A percentile compares a stretch with the other conserved stretches of the same genome.
Evolutionary conservation across 1,140 invertebrate species (phyloP).

Genomic region (Rhopalosiphum maidis): DNA sequence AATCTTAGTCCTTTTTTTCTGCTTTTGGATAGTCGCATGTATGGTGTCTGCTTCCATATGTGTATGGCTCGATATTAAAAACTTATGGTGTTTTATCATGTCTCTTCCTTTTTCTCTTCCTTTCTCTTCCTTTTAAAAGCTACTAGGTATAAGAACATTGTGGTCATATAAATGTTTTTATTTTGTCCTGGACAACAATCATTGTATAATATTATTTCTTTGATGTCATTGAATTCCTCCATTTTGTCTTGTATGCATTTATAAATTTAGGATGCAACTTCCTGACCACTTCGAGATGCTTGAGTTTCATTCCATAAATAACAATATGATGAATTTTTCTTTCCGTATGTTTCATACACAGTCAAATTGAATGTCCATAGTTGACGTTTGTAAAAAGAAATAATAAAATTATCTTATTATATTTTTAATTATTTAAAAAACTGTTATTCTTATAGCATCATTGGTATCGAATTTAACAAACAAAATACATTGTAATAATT

Average conservation of each 20-base stretch:
- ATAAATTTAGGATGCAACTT: constrained; percentile 33
- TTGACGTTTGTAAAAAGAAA: no score
- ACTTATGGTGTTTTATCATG: not conserved
- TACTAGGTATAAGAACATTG: constrained; percentile 19
- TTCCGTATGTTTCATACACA: constrained; percentile 60
- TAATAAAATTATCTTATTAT: no score
- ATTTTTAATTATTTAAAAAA: no score
- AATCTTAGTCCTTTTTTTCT: no score
- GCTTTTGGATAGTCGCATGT: no score
- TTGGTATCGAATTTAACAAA: no score
- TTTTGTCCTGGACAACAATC: constrained; percentile 21
- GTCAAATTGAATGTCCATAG: constrained; percentile 64
- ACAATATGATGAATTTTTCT: not conserved
- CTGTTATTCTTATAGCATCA: no score
- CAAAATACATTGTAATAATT: no score
- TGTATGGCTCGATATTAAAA: not conserved
- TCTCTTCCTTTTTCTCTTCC: constrained; percentile 26
- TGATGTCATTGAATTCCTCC: not conserved
- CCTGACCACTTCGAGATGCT: not conserved
- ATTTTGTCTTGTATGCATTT: not conserved
- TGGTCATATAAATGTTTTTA: constrained; percentile 20
- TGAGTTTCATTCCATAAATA: constrained; percentile 5
- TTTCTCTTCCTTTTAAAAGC: no score
- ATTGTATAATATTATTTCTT: constrained; percentile 11
- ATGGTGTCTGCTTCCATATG: no score